Evolutionary conservation across 2,797 vertebrate species (phyloP), one percentile per base, ranked within the genome.

Genomic region (Erithacus rubecula): DNA sequence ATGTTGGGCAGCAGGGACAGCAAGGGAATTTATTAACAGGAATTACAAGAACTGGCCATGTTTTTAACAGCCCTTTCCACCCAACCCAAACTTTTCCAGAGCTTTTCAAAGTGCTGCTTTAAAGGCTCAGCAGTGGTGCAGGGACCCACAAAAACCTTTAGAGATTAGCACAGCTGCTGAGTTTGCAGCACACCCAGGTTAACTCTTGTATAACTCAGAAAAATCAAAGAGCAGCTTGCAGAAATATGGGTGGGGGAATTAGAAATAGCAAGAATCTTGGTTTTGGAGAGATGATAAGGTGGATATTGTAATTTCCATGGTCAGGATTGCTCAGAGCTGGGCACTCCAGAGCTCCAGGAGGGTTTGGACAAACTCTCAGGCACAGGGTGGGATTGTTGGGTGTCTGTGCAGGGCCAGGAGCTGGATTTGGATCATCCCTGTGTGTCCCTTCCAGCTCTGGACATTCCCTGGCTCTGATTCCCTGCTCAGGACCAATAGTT

Each of bases 401-500:
- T 53, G 64, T 22, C 30, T 39, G 30, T 39, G 51, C 15, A 11
- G 37, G 58, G 24, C 12, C 64, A 83, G 46, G 39, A 65, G 30
- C 11, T 59, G 46, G 18, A 21, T 3, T 17, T 24, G 41, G 46
- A 24, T 12, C 5, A n/a, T 15, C 34, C 30, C 27, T 52, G 29
- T 2, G 36, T 1, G 24, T 58, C 4, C 24, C 5, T 34, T 11
- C 14, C 17, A 10, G 1, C 29, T 20, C 51, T 36, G 44, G 65
- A 36, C 8, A 27, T 41, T 41, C 39, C 22, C 79, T 27, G 32
- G 10, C 3, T 22, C 22, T n/a, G 15, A 44, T 26, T 36, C 46
- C 27, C 32, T 5, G 5, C 30, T 21, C 39, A 70, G 27, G n/a
- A 47, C 4, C 20, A 6, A 16, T 0, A 20, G 2, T 4, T 47